These are phyloP conservation scores for Chrysaora quinquecirrha DNA, from an alignment of 30 jellyfish, hydroid and myxozoan genomes.

Conservation along the genomic window DNA sequence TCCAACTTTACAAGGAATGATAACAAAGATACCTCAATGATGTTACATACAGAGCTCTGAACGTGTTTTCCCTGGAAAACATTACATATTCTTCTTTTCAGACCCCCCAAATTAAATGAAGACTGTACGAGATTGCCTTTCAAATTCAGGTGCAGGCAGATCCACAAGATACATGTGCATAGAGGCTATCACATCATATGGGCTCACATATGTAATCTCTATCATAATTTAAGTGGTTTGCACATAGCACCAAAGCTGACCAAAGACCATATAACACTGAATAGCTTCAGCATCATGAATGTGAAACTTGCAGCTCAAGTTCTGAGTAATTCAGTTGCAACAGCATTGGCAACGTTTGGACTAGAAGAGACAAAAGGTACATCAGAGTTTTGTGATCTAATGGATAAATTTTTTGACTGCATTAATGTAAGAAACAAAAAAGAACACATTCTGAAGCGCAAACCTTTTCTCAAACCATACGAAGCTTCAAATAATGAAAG, in stretches of 20 bases:
- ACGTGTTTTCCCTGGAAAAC: slow-evolving; percentile 6
- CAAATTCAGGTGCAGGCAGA: slow-evolving; percentile 21
- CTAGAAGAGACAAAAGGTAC: slow-evolving; percentile 53
- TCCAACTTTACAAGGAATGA: background rate
- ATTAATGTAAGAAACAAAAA: slow-evolving; percentile 57
- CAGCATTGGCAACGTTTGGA: slow-evolving; percentile 30
- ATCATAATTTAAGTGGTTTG: slow-evolving; percentile 18
- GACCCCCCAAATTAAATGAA: slow-evolving; percentile 36
- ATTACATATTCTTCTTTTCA: slow-evolving; percentile 1
- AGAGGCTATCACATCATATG: slow-evolving; percentile 20
- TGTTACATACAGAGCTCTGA: slow-evolving; percentile 11
- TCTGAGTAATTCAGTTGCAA: slow-evolving; percentile 36
- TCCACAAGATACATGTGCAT: slow-evolving; percentile 19
- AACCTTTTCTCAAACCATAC: background rate
- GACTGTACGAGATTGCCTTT: slow-evolving; percentile 30
- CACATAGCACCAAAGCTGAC: slow-evolving; percentile 19
- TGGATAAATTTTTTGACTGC: slow-evolving; percentile 72
- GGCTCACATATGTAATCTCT: slow-evolving; percentile 26
- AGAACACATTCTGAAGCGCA: slow-evolving; percentile 1
- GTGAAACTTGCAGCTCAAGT: slow-evolving; percentile 62
- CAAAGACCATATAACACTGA: slow-evolving; percentile 24
- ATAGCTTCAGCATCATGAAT: slow-evolving; percentile 37
- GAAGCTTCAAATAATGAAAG: background rate
- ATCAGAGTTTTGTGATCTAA: slow-evolving; percentile 46
- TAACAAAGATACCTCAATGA: too few species aligned